Evolutionary conservation across 2,113 vertebrate species (phyloP).

Genomic region (Suricata suricatta): DNA sequence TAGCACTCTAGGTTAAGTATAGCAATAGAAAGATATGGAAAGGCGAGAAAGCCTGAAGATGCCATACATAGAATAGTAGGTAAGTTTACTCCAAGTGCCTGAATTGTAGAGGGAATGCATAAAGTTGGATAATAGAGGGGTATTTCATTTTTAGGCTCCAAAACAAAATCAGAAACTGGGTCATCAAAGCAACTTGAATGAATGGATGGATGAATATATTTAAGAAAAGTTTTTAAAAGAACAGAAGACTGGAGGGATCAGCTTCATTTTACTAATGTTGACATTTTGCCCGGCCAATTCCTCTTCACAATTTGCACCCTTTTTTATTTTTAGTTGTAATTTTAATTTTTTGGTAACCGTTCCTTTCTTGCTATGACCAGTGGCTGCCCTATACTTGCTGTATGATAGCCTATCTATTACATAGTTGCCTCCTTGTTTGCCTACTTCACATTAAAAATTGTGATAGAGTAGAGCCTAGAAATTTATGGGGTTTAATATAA

Average conservation of each 20-base stretch:
- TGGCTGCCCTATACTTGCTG: not conserved
- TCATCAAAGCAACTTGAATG: slow-evolving; percentile 7
- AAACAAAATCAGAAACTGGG: not conserved
- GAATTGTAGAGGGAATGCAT: not conserved
- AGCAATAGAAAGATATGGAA: not conserved
- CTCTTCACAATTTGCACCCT: not conserved
- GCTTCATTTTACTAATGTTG: not conserved
- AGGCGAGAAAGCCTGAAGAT: not conserved
- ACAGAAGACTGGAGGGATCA: not conserved
- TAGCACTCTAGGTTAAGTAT: not conserved
- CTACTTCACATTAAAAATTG: not conserved
- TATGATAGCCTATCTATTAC: not conserved
- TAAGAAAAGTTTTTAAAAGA: slow-evolving; percentile 8
- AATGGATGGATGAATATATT: not conserved
- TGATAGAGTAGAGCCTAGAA: not conserved
- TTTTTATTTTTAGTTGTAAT: not conserved
- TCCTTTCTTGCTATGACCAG: not conserved
- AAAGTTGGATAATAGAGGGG: not conserved
- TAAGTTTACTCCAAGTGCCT: not conserved
- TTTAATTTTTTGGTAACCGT: not conserved
- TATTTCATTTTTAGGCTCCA: not conserved
- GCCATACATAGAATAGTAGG: not conserved
- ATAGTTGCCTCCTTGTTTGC: not conserved
- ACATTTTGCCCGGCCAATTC: not conserved
- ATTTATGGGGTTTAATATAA: not conserved